These are phyloP conservation scores for Mungos mungo DNA, from an alignment of 2,113 vertebrate genomes.

Conservation along the genomic window DNA sequence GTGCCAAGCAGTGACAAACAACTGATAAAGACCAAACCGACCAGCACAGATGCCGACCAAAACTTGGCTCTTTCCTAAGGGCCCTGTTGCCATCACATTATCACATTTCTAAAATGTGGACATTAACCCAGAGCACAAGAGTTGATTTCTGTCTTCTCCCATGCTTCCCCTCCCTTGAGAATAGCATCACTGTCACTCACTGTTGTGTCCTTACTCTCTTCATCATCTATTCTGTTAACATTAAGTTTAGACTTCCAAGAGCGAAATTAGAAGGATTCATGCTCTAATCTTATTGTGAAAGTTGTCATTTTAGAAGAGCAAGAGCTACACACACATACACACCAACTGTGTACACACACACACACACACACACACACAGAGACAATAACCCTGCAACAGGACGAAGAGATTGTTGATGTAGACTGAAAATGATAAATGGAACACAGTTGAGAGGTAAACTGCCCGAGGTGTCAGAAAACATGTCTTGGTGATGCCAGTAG, in stretches of 20 bases:
- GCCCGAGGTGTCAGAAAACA: slow-evolving; percentile 71
- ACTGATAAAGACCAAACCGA: slow-evolving; percentile 73
- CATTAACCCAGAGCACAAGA: background rate
- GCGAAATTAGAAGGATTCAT: slow-evolving; percentile 48
- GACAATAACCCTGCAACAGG: background rate
- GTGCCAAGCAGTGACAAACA: slow-evolving; percentile 72
- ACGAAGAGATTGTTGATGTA: slow-evolving; percentile 21
- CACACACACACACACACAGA: accelerated
- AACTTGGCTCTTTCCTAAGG: slow-evolving; percentile 54
- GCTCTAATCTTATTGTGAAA: slow-evolving; percentile 16
- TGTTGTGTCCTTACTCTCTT: slow-evolving; percentile 12
- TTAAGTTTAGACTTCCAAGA: slow-evolving; percentile 64
- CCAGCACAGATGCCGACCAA: slow-evolving; percentile 29
- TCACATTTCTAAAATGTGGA: slow-evolving; percentile 37
- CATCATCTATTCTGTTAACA: slow-evolving; percentile 39
- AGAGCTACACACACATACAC: background rate
- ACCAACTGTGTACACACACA: background rate
- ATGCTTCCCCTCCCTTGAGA: background rate
- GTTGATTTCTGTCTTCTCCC: slow-evolving; percentile 6
- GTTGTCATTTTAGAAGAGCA: slow-evolving; percentile 11
- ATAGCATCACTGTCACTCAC: background rate
- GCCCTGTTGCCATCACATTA: background rate
- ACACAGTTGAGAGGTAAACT: slow-evolving; percentile 69
- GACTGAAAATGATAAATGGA: slow-evolving; percentile 68
- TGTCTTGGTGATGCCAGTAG: slow-evolving; percentile 62